These are phyloP conservation scores for Kradibia gibbosae DNA, from an alignment of 1,140 invertebrate genomes.

Conservation along the genomic window DNA sequence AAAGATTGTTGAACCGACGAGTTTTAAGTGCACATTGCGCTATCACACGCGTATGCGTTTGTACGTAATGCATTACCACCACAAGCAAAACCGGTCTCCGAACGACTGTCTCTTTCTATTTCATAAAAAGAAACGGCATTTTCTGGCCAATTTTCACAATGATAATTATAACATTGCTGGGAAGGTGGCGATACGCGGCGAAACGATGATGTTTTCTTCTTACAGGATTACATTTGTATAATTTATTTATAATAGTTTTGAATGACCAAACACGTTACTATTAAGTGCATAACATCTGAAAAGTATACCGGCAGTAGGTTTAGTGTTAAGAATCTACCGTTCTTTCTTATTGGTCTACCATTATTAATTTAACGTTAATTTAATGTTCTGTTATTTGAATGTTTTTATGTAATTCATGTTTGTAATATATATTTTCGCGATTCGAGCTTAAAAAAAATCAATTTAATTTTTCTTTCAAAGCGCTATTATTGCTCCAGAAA, in stretches of 20 bases:
- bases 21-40: conserved; percentile 18
- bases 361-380: not conserved
- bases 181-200: not conserved
- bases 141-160: conserved; percentile 7
- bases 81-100: conserved; percentile 32
- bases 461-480: not conserved
- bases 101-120: conserved; percentile 12
- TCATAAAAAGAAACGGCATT: not conserved
- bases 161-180: conserved; percentile 36
- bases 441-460: not conserved
- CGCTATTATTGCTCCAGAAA: not conserved
- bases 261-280: not conserved
- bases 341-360: not conserved
- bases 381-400: not conserved
- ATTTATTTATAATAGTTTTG: not conserved
- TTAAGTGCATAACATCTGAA: not conserved
- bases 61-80: not conserved
- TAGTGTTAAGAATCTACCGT: not conserved
- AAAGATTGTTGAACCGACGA: conserved; percentile 18
- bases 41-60: not conserved
- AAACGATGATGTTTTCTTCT: conserved; percentile 11
- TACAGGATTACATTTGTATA: not conserved
- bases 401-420: not conserved
- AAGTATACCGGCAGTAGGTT: not conserved
- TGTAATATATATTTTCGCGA: not conserved